Evolutionary conservation across 2,113 vertebrate species (phyloP).

Genomic region (Cyprinodon brontotheroides): DNA sequence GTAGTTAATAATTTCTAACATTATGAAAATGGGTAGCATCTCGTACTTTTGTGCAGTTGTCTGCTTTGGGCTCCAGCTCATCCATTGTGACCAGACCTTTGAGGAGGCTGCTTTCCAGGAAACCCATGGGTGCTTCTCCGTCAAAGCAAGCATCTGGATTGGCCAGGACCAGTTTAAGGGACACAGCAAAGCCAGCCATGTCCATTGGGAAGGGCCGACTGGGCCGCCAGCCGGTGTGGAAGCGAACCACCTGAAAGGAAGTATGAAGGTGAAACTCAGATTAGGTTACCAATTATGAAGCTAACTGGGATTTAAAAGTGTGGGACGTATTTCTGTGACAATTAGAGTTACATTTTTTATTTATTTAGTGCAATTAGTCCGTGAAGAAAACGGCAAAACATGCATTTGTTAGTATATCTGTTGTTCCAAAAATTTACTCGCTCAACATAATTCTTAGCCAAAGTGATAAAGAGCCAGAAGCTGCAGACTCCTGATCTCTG

Average conservation of each 20-base stretch:
- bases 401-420: too few relatives aligned
- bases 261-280: background rate
- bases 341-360: too few relatives aligned
- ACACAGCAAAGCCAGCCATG: constrained; percentile 91
- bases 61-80: constrained; percentile 89
- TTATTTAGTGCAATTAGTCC: too few relatives aligned
- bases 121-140: constrained; percentile 85
- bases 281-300: background rate
- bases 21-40: background rate
- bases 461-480: too few relatives aligned
- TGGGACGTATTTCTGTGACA: too few relatives aligned
- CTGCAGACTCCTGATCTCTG: too few relatives aligned
- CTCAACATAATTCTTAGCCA: too few relatives aligned
- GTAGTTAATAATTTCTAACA: too few relatives aligned
- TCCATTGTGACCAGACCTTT: constrained; percentile 86
- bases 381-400: too few relatives aligned
- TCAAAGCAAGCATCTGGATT: constrained; percentile 85
- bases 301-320: too few relatives aligned
- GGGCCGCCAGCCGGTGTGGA: constrained; percentile 91
- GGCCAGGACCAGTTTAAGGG: constrained; percentile 82
- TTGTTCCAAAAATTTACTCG: too few relatives aligned
- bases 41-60: constrained; percentile 86
- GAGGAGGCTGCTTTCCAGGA: constrained; percentile 90
- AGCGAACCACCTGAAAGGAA: constrained; percentile 78
- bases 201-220: constrained; percentile 89